phyloP scores from a whole-genome alignment of 2,113 vertebrate species.

The Hystrix brachyura region DNA sequence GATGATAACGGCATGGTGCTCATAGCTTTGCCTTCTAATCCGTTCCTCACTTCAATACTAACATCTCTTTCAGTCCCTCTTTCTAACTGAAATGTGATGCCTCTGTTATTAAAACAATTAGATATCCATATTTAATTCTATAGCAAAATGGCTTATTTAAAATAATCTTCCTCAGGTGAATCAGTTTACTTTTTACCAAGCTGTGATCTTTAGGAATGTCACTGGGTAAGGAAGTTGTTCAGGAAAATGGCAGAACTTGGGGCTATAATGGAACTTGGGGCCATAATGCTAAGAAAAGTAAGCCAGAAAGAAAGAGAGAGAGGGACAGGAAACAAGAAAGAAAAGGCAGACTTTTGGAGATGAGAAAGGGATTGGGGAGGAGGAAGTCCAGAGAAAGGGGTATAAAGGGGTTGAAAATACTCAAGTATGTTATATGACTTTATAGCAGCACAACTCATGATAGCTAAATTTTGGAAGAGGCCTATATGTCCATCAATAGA shows the following conservation, averaged over 20 bases:
- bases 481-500: no score
- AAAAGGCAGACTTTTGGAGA: not conserved
- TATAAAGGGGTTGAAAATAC: not conserved
- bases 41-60: not conserved
- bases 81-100: not conserved
- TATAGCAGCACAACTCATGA: not conserved
- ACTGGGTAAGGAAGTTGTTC: not conserved
- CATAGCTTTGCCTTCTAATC: constrained; percentile 33
- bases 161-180: not conserved
- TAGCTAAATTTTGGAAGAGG: not conserved
- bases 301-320: not conserved
- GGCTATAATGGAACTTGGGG: not conserved
- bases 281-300: not conserved
- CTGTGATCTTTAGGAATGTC: not conserved
- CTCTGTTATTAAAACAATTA: not conserved
- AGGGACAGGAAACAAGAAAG: not conserved
- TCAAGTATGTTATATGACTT: not conserved
- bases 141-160: not conserved
- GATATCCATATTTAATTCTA: not conserved
- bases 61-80: constrained; percentile 1
- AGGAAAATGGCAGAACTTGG: not conserved
- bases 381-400: not conserved
- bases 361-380: not conserved
- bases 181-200: not conserved
- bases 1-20: not conserved